A percentile compares a stretch with the other conserved stretches of the same genome.
Evolutionary conservation across 2,797 vertebrate genomes (phyloP).

Genomic region (Gallinago nigripennis): DNA sequence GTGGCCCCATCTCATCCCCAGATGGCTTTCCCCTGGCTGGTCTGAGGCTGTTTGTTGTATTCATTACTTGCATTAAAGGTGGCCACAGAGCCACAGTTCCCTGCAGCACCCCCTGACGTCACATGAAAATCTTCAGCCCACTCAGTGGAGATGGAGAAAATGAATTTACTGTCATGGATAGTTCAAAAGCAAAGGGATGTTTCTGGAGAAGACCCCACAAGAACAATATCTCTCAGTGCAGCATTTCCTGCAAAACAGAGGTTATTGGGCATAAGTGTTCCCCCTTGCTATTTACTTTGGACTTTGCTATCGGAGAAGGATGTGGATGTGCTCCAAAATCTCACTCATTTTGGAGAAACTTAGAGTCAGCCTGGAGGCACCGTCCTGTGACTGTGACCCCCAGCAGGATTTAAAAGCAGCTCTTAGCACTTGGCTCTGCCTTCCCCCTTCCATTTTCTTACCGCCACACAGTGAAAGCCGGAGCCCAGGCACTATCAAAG

Average conservation of each 20-base stretch:
- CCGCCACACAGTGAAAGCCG: fast-evolving
- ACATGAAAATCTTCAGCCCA: background rate
- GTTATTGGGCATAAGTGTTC: background rate
- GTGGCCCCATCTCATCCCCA: background rate
- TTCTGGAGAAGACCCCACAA: background rate
- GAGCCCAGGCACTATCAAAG: background rate
- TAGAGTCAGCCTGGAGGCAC: background rate
- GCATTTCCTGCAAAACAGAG: background rate
- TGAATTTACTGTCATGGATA: background rate
- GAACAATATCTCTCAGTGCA: background rate
- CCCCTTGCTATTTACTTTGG: background rate
- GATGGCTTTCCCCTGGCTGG: background rate
- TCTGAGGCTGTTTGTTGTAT: background rate
- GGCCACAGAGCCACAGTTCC: background rate
- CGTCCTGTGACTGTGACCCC: background rate
- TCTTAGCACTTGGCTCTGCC: background rate
- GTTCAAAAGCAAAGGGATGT: background rate
- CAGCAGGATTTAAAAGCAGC: background rate
- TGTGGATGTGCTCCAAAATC: background rate
- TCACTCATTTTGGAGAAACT: background rate
- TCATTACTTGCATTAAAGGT: background rate
- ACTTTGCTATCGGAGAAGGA: background rate
- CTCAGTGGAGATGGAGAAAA: background rate
- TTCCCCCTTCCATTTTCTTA: background rate
- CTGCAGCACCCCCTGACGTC: background rate